Evolutionary conservation across 2,797 vertebrate species (phyloP).

Genomic region (Potorous gilbertii): DNA sequence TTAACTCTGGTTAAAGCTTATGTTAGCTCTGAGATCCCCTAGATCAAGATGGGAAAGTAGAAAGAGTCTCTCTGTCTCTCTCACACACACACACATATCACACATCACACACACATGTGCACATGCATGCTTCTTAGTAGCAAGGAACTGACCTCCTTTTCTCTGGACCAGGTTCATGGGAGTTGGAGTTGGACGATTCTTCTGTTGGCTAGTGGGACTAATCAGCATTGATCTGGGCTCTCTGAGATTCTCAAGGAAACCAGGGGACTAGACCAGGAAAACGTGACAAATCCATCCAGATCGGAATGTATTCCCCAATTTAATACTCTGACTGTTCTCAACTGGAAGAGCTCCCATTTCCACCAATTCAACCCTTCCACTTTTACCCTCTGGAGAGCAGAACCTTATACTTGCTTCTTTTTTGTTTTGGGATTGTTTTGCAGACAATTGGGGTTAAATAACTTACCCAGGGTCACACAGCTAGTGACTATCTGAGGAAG

Average conservation of each 20-base stretch:
- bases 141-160: background rate
- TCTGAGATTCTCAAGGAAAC: background rate
- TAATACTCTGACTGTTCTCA: conserved; percentile 32
- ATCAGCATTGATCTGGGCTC: background rate
- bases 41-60: background rate
- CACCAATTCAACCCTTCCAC: background rate
- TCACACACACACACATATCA: too few species aligned
- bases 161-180: background rate
- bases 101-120: too few species aligned
- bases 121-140: too few species aligned
- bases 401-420: background rate
- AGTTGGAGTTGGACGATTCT: too few species aligned
- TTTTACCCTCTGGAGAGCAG: background rate
- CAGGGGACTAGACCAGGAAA: background rate
- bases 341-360: background rate
- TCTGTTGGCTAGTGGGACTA: too few species aligned
- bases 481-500: background rate
- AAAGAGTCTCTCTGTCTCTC: background rate
- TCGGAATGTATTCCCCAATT: background rate
- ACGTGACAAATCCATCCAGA: background rate
- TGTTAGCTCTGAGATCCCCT: background rate
- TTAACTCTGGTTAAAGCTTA: background rate
- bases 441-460: too few species aligned
- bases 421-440: too few species aligned
- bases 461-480: conserved; percentile 6